A percentile compares a stretch with the other conserved stretches of the same genome.
Evolutionary conservation across 2,113 vertebrate species (phyloP).

Genomic region (Axis porcinus): DNA sequence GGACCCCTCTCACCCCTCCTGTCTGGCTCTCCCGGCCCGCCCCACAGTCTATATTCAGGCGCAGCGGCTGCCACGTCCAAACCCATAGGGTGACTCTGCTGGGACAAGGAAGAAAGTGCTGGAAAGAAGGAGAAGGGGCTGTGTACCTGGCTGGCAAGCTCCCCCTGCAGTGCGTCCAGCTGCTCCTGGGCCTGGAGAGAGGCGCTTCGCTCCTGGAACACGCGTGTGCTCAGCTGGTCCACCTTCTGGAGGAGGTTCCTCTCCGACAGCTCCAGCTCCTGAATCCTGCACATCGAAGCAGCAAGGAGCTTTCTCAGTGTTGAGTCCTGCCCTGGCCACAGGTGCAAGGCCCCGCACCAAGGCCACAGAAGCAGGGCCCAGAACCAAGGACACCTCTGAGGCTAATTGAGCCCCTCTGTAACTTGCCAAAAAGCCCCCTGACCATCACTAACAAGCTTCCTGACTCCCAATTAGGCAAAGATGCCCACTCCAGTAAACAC

Average conservation of each 20-base stretch:
- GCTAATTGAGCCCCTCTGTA: not conserved
- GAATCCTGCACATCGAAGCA: constrained; percentile 64
- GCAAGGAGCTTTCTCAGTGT: not conserved
- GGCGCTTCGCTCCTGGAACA: constrained; percentile 50
- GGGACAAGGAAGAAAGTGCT: rapidly evolving
- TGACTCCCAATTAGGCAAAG: not conserved
- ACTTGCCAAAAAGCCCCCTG: not conserved
- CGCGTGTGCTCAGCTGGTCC: constrained; percentile 55
- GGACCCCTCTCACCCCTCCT: too few relatives aligned
- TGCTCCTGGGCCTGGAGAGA: constrained; percentile 75
- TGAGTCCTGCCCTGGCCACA: not conserved
- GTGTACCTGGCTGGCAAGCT: constrained; percentile 78
- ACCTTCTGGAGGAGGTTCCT: constrained; percentile 69
- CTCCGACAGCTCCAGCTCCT: constrained; percentile 78
- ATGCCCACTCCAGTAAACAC: not conserved
- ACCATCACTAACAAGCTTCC: not conserved
- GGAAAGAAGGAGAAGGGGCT: not conserved
- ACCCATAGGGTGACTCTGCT: rapidly evolving
- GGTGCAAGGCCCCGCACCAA: not conserved
- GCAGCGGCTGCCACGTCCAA: rapidly evolving
- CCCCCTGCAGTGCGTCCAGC: constrained; percentile 75
- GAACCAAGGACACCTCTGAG: not conserved
- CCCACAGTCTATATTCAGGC: not conserved
- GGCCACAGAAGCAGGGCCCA: not conserved
- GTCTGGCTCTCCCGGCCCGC: rapidly evolving